These are phyloP conservation scores for Polydrusus tereticollis DNA, from an alignment of 2,888 invertebrate species.

Conservation along the genomic window DNA sequence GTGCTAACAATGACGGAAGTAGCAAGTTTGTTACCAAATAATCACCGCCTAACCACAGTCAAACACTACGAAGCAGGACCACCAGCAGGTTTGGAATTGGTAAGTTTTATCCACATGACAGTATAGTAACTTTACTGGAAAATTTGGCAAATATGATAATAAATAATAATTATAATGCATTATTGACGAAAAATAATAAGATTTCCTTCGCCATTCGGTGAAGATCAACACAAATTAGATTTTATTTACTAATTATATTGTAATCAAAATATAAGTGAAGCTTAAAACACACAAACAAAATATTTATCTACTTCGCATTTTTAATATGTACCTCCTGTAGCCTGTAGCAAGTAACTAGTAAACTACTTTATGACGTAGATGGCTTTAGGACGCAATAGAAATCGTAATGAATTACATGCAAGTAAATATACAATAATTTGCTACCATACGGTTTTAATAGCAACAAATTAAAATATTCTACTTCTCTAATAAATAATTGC, in stretches of 20 bases:
- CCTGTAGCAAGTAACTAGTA: too few species aligned
- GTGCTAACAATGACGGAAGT: slow-evolving; percentile 64
- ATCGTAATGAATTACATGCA: slow-evolving; percentile 21
- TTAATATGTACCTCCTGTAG: too few species aligned
- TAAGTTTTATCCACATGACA: slow-evolving; percentile 51
- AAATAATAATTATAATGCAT: too few species aligned
- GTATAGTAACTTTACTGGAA: not conserved
- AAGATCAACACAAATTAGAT: too few species aligned
- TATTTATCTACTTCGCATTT: too few species aligned
- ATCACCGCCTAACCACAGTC: slow-evolving; percentile 69
- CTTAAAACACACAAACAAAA: too few species aligned
- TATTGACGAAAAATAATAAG: too few species aligned
- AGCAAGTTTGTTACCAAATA: slow-evolving; percentile 66
- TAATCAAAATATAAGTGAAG: too few species aligned
- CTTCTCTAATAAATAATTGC: slow-evolving; percentile 32
- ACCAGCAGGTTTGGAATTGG: slow-evolving; percentile 65
- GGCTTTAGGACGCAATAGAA: slow-evolving; percentile 1
- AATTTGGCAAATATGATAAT: not conserved
- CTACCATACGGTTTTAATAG: slow-evolving; percentile 26
- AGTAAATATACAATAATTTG: slow-evolving; percentile 24
- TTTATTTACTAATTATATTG: too few species aligned
- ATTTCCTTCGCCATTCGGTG: too few species aligned
- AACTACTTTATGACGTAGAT: not conserved
- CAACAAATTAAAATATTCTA: slow-evolving; percentile 10
- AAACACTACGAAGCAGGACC: slow-evolving; percentile 67